Evolutionary conservation across 2,888 invertebrate species (phyloP).

Genomic region (Yponomeuta sedellus): DNA sequence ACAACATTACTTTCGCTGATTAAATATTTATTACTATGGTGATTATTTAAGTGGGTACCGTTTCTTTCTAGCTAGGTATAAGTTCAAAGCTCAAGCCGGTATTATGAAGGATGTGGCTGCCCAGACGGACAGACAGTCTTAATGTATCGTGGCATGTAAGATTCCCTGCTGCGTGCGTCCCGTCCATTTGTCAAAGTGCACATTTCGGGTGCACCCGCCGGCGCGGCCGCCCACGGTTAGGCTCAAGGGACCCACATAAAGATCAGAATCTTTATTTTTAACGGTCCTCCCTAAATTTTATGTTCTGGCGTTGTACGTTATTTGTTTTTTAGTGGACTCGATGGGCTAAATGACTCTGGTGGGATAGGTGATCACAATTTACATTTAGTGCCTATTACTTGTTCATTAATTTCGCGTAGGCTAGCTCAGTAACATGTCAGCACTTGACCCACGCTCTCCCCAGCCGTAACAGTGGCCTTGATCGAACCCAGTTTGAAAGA

Average conservation of each 20-base stretch:
- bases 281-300: conserved; percentile 1
- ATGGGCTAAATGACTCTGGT: neutral
- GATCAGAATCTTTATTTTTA: neutral
- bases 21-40: no score
- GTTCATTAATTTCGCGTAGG: no score
- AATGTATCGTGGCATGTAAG: conserved; percentile 13
- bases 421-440: no score
- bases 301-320: neutral
- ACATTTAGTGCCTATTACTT: no score
- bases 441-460: no score
- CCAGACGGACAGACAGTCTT: conserved; percentile 9
- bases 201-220: neutral
- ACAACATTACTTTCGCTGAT: no score
- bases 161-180: conserved; percentile 28
- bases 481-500: no score
- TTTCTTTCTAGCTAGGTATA: neutral
- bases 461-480: no score
- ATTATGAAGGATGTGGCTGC: neutral
- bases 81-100: conserved; percentile 6
- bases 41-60: no score
- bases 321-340: neutral
- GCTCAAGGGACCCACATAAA: conserved; percentile 1
- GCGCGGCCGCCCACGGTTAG: conserved; percentile 6
- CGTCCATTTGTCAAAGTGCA: conserved; percentile 61
- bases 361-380: neutral